phyloP scores from a whole-genome alignment of 2,888 invertebrate genomes.

The Hemithea aestivaria region DNA sequence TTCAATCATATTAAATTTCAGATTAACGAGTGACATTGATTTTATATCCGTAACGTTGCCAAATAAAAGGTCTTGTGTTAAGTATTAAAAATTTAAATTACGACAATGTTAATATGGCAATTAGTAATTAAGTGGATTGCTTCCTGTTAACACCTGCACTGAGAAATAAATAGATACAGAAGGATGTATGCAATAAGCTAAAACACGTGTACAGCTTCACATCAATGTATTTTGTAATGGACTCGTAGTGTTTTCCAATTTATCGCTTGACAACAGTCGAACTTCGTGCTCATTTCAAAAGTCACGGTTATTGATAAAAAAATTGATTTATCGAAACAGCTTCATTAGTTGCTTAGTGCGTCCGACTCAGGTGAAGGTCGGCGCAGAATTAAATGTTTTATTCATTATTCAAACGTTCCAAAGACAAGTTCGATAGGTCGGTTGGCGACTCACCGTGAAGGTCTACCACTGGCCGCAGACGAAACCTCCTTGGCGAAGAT shows the following conservation, averaged over 20 bases:
- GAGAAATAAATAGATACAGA: too few relatives aligned
- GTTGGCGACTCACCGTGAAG: conserved; percentile 10
- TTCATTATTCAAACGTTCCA: too few relatives aligned
- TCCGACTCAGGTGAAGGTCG: too few relatives aligned
- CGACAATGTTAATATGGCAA: conserved; percentile 17
- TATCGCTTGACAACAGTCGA: too few relatives aligned
- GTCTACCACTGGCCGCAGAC: conserved; percentile 14
- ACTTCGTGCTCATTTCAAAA: too few relatives aligned
- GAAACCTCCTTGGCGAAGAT: conserved; percentile 13
- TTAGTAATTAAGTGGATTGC: conserved; percentile 15
- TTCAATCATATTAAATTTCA: too few relatives aligned
- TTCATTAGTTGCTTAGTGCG: conserved; percentile 2
- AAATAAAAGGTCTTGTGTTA: conserved; percentile 7
- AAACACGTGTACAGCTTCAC: conserved; percentile 1
- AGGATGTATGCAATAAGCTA: not conserved
- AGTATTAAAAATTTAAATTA: conserved; percentile 10
- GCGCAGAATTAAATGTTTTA: too few relatives aligned
- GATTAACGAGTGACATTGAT: conserved; percentile 16
- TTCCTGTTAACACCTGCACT: conserved; percentile 17
- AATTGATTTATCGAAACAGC: too few relatives aligned
- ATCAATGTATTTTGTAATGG: too few relatives aligned
- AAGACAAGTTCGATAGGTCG: too few relatives aligned
- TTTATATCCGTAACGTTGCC: conserved; percentile 13
- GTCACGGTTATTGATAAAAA: too few relatives aligned
- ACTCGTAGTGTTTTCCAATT: too few relatives aligned